Base-by-base conservation (phyloP, 1,140 invertebrate genomes). In the Teleopsis dalmanni region DNA sequence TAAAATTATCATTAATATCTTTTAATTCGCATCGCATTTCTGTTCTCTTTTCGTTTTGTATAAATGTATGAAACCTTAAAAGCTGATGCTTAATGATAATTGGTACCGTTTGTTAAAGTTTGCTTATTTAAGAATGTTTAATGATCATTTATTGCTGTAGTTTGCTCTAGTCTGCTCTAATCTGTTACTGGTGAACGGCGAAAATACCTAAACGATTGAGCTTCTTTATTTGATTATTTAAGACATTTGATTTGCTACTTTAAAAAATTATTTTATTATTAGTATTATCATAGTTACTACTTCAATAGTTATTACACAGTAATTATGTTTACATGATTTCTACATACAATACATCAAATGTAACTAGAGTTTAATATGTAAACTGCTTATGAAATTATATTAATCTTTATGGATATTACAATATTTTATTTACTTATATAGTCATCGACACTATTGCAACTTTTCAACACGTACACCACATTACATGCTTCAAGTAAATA, bases 181-280 rank as follows among this genome's bases (percentile, higher is more conserved):
- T n/a, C n/a, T n/a, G n/a, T n/a, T n/a, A n/a, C n/a, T n/a, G n/a
- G n/a, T n/a, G n/a, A n/a, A n/a, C n/a, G n/a, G n/a, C n/a, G n/a
- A n/a, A n/a, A n/a, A n/a, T n/a, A n/a, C n/a, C n/a, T 37, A 35
- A 4, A 40, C 37, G 25, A 19, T 9, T 40, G 21, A 22, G 21
- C 21, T 40, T 37, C 4, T 11, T 21, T 4, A 40, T 16, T n/a
- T 43, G 31, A 43, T 29, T 43, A 19, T 36, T 13, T 35, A 44
- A n/a, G 41, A n/a, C 5, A 19, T 37, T 50, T 44, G 35, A 25
- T 50, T 22, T 44, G 10, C 52, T 53, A 53, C 52, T 53, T 53
- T 54, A 51, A 54, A 51, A 54, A 51, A 54, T 51, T 48, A 54
- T 41, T 54, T 54, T 53, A 50, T 50, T 50, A 35, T 51, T 46